Conservation (phyloP, 2,888 invertebrate species). For the Trachelus troglodyta region DNA sequence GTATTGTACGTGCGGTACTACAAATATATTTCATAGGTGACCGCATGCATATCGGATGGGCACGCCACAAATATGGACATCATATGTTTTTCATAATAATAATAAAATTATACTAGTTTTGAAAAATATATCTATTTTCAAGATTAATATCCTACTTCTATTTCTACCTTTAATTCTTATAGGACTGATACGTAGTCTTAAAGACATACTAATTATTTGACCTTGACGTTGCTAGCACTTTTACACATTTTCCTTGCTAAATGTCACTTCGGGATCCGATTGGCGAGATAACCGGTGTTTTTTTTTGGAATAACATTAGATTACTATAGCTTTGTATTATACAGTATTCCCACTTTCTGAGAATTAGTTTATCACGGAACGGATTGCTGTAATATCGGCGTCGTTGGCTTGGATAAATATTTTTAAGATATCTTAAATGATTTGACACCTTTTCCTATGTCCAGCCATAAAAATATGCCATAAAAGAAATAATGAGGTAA, state of each 20-base stretch:
- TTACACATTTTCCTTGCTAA: not conserved
- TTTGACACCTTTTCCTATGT: too few species aligned
- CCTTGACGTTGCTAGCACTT: not conserved
- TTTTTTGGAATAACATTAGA: not conserved
- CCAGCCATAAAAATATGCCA: too few species aligned
- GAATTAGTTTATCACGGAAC: too few species aligned
- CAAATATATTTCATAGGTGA: not conserved
- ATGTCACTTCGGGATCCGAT: not conserved
- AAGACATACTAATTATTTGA: not conserved
- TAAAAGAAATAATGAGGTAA: too few species aligned
- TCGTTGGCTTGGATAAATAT: too few species aligned
- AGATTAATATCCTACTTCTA: not conserved
- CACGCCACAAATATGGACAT: not conserved
- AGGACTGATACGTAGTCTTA: not conserved
- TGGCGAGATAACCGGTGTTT: not conserved
- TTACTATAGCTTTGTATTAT: too few species aligned
- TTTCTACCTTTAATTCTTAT: not conserved
- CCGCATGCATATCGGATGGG: not conserved
- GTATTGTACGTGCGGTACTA: not conserved
- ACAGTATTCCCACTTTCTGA: too few species aligned
- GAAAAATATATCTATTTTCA: not conserved
- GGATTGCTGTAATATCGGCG: too few species aligned
- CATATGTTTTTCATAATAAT: not conserved
- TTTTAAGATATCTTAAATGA: not conserved
- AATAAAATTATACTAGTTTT: not conserved